Conservation (phyloP, 2,113 vertebrate species). For the Callaeas wilsoni region DNA sequence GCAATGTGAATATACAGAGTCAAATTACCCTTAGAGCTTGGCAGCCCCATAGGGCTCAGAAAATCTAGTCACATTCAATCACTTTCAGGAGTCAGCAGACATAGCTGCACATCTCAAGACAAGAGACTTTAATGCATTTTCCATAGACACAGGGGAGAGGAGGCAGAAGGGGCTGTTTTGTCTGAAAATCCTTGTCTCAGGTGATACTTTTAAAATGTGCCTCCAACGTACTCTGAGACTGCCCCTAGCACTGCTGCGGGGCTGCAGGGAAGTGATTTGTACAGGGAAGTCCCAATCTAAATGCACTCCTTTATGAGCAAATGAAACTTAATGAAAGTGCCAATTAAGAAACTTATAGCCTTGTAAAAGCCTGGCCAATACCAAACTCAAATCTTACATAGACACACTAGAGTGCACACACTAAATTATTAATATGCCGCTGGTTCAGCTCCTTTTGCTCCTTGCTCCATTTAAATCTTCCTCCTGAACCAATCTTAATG, state of each 20-base stretch:
- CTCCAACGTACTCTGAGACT: rapidly evolving
- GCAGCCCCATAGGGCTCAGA: background rate
- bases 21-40: background rate
- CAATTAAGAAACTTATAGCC: background rate
- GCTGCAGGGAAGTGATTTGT: background rate
- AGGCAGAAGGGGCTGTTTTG: background rate
- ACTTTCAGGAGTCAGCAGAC: background rate
- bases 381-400: background rate
- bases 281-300: background rate
- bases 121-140: constrained; percentile 16
- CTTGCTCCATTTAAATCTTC: constrained; percentile 5
- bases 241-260: background rate
- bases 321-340: background rate
- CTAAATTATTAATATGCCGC: background rate
- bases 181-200: background rate
- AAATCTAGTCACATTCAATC: background rate
- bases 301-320: background rate
- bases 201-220: background rate
- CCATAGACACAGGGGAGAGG: background rate
- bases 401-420: background rate
- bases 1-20: background rate
- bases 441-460: background rate
- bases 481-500: background rate
- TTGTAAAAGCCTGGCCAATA: background rate
- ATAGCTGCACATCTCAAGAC: background rate